Conservation (phyloP, 2,888 invertebrate genomes). For the Horisme vitalbata region DNA sequence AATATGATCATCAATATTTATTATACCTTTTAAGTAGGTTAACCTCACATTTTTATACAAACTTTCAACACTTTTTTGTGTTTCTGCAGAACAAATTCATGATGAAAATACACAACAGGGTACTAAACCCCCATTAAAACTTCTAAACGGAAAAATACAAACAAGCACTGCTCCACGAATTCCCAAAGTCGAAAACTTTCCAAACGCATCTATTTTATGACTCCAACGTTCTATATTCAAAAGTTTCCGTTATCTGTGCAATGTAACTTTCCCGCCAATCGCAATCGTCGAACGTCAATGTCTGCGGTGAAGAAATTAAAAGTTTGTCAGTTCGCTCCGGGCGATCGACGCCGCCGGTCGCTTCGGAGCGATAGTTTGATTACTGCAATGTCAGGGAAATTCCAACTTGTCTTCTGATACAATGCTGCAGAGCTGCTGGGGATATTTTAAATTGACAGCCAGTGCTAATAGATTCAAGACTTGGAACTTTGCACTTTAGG, state of each 20-base stretch:
- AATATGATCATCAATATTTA: no score
- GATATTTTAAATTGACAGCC: slow-evolving; percentile 17
- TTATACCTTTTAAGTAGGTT: no score
- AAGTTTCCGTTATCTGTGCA: slow-evolving; percentile 68
- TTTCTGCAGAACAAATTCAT: slow-evolving; percentile 1
- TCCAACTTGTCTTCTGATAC: slow-evolving; percentile 31
- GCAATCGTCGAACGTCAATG: slow-evolving; percentile 71
- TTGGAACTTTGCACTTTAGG: not conserved
- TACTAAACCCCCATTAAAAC: slow-evolving; percentile 27
- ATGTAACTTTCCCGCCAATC: slow-evolving; percentile 77
- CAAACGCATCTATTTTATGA: slow-evolving; percentile 54
- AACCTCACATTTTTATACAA: not conserved
- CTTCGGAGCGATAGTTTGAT: slow-evolving; percentile 48
- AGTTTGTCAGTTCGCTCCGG: slow-evolving; percentile 72
- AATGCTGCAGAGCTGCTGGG: slow-evolving; percentile 12
- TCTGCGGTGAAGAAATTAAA: slow-evolving; percentile 76
- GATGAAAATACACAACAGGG: slow-evolving; percentile 18
- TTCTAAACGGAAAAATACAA: slow-evolving; percentile 25
- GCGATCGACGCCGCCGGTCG: slow-evolving; percentile 66
- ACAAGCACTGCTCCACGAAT: slow-evolving; percentile 33
- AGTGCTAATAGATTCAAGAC: not conserved
- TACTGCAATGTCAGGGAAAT: slow-evolving; percentile 41
- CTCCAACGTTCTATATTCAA: slow-evolving; percentile 54
- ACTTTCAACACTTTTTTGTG: not conserved
- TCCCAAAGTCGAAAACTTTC: slow-evolving; percentile 40